These are phyloP conservation scores for Stichopus chloronotus DNA, from an alignment of 35 echinoderm and acorn worm species.

Conservation along the genomic window DNA sequence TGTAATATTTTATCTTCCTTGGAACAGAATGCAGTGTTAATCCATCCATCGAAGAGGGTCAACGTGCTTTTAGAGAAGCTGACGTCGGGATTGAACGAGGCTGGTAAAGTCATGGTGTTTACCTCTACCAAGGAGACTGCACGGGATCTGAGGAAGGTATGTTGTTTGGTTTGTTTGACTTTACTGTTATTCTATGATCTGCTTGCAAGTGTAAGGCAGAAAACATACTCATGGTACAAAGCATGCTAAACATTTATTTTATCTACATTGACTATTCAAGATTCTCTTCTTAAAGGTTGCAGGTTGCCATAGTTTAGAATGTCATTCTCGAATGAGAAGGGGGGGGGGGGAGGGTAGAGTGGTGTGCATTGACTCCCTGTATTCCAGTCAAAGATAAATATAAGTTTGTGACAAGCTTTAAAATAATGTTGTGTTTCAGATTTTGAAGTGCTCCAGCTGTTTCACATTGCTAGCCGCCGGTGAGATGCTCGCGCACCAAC, in stretches of 20 bases:
- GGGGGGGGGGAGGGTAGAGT: too few relatives aligned
- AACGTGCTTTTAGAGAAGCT: slow-evolving; percentile 61
- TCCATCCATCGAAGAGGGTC: slow-evolving; percentile 46
- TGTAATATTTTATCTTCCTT: neutral
- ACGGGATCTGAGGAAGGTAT: slow-evolving; percentile 72
- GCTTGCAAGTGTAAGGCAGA: too few relatives aligned
- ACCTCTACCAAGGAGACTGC: slow-evolving; percentile 74
- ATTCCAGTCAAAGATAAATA: too few relatives aligned
- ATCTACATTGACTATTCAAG: too few relatives aligned
- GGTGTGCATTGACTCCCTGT: too few relatives aligned
- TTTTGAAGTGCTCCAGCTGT: slow-evolving; percentile 60
- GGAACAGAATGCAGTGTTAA: slow-evolving; percentile 30
- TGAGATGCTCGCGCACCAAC: slow-evolving; percentile 71
- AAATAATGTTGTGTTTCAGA: neutral
- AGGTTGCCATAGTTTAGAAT: too few relatives aligned
- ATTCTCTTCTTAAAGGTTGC: too few relatives aligned
- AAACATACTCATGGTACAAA: too few relatives aligned
- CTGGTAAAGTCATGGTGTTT: slow-evolving; percentile 71
- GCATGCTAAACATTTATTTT: too few relatives aligned
- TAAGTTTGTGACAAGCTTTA: too few relatives aligned
- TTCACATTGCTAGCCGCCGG: slow-evolving; percentile 81
- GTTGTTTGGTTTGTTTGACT: neutral
- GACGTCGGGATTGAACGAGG: slow-evolving; percentile 51
- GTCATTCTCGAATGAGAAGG: too few relatives aligned
- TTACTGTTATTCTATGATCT: too few relatives aligned